A percentile compares a stretch with the other conserved stretches of the same genome.
Evolutionary conservation across 1,140 invertebrate genomes (phyloP).

Genomic region (Zaprionus taronus): DNA sequence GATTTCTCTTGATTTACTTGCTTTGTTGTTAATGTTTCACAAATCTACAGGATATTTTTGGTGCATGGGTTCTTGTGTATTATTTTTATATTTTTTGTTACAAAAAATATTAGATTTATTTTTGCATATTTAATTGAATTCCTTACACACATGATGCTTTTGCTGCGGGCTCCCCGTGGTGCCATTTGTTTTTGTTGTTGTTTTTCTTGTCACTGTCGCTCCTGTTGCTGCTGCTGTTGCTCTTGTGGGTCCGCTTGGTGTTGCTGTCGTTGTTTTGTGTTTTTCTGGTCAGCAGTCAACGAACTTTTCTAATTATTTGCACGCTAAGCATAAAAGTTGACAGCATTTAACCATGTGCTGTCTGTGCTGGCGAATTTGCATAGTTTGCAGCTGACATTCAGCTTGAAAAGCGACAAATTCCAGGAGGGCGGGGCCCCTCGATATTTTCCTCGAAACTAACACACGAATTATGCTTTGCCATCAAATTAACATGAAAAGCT

Average conservation of each 20-base stretch:
- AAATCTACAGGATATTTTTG: constrained; percentile 5
- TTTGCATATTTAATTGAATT: constrained; percentile 69
- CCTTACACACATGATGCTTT: constrained; percentile 33
- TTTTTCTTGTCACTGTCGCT: neutral
- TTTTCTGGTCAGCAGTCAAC: constrained; percentile 49
- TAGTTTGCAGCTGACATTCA: constrained; percentile 36
- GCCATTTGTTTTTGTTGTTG: constrained; percentile 12
- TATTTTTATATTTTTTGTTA: constrained; percentile 24
- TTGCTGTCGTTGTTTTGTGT: constrained; percentile 12
- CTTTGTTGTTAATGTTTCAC: neutral
- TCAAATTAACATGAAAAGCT: neutral
- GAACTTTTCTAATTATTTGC: constrained; percentile 60
- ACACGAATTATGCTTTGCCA: neutral
- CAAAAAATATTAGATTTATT: constrained; percentile 52
- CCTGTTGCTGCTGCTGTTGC: constrained; percentile 12
- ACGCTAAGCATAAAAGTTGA: constrained; percentile 55
- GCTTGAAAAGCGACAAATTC: neutral
- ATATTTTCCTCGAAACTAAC: neutral
- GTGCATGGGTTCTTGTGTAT: neutral
- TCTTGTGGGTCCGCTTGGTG: neutral
- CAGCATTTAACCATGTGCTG: constrained; percentile 51
- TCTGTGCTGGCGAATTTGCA: constrained; percentile 45
- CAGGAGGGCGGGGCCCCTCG: too few species aligned
- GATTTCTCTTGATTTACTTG: neutral
- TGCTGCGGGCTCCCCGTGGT: neutral